Conservation (phyloP, 2,113 vertebrate species). For the Corydoras maculifer region DNA sequence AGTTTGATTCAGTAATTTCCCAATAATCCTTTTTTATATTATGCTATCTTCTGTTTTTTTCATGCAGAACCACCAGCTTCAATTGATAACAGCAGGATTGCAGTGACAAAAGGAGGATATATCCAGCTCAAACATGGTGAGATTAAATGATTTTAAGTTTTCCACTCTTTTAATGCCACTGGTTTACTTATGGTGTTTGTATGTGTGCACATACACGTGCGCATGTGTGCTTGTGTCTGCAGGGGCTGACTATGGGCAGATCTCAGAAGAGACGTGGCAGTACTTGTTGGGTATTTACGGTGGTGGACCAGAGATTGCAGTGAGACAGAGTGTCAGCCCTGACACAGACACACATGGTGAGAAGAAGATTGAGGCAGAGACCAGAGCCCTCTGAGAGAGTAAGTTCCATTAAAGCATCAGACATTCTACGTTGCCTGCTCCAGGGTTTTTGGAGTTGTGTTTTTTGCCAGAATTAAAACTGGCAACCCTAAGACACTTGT, state of each 20-base stretch:
- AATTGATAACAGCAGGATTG: slow-evolving; percentile 94
- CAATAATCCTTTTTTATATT: not conserved
- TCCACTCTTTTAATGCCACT: not conserved
- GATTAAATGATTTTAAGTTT: slow-evolving; percentile 20
- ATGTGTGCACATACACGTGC: not conserved
- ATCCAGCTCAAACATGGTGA: slow-evolving; percentile 91
- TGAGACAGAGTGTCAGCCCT: slow-evolving; percentile 79
- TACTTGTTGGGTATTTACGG: slow-evolving; percentile 83
- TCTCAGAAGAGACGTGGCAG: slow-evolving; percentile 92
- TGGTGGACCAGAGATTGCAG: slow-evolving; percentile 86
- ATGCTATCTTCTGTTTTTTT: not conserved
- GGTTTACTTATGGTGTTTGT: too few relatives aligned
- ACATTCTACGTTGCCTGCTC: too few relatives aligned
- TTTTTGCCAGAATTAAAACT: too few relatives aligned
- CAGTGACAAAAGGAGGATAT: slow-evolving; percentile 81
- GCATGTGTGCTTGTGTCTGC: not conserved
- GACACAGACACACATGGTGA: slow-evolving; percentile 79
- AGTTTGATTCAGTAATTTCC: not conserved
- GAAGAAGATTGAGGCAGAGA: slow-evolving; percentile 93
- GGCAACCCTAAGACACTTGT: too few relatives aligned
- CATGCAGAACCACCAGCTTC: slow-evolving; percentile 83
- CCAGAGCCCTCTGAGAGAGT: slow-evolving; percentile 73
- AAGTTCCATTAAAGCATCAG: not conserved
- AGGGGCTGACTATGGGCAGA: slow-evolving; percentile 98
- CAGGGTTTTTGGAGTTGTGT: too few relatives aligned